Evolutionary conservation across 2,888 invertebrate species (phyloP).

Genomic region (Phrixothrix hirtus): DNA sequence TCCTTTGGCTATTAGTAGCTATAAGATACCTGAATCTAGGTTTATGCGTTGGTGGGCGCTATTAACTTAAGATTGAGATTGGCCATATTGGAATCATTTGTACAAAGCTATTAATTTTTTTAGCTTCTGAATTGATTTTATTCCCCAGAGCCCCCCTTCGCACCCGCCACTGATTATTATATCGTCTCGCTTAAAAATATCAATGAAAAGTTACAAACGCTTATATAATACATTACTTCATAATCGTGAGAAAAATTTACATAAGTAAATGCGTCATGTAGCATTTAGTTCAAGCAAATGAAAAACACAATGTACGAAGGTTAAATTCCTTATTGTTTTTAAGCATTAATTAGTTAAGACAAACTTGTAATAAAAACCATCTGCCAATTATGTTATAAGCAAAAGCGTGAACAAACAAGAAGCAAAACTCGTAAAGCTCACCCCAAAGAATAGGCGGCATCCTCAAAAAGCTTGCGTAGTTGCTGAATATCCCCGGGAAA

Average conservation of each 20-base stretch:
- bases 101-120: too few species aligned
- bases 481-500: slow-evolving; percentile 78
- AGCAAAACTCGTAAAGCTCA: slow-evolving; percentile 40
- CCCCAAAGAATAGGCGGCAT: slow-evolving; percentile 61
- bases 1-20: too few species aligned
- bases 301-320: slow-evolving; percentile 6
- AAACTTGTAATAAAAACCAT: neutral
- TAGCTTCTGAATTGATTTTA: too few species aligned
- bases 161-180: too few species aligned
- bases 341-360: slow-evolving; percentile 1
- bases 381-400: neutral
- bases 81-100: too few species aligned
- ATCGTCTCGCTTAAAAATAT: neutral
- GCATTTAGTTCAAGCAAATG: slow-evolving; percentile 10
- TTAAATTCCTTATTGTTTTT: slow-evolving; percentile 11
- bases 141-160: too few species aligned
- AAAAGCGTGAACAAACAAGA: slow-evolving; percentile 3
- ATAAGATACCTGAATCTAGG: too few species aligned
- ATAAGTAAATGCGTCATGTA: slow-evolving; percentile 13
- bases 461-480: slow-evolving; percentile 78
- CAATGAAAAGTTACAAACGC: neutral
- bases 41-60: too few species aligned
- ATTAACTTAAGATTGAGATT: too few species aligned
- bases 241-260: slow-evolving; percentile 8
- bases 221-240: too few species aligned